phyloP scores from a whole-genome alignment of 2,888 invertebrate genomes.

The Cerastoderma edule region DNA sequence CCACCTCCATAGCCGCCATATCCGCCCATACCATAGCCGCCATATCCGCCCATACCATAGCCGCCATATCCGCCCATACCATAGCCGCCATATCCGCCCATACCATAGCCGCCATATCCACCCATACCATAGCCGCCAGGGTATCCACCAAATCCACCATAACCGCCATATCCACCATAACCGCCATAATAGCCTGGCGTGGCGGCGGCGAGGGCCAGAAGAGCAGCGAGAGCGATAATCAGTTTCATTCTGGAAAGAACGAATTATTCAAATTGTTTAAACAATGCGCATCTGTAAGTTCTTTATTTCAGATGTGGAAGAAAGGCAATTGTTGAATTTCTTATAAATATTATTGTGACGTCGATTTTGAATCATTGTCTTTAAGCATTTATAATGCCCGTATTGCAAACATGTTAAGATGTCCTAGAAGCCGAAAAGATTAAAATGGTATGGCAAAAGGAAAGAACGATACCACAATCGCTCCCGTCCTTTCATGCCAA shows the following conservation, averaged over 20 bases:
- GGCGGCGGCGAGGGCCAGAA: conserved; percentile 2
- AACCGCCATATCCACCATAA: conserved; percentile 1
- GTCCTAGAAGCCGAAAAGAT: background rate
- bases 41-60: background rate
- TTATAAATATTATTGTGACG: background rate
- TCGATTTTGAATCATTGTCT: background rate
- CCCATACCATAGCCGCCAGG: conserved; percentile 6
- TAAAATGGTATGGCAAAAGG: too few relatives aligned
- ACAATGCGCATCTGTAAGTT: too few relatives aligned
- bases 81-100: conserved; percentile 7
- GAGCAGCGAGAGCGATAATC: conserved; percentile 14
- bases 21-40: background rate
- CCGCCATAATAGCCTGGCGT: background rate
- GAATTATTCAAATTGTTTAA: background rate
- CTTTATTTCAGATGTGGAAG: too few relatives aligned
- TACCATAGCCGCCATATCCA: conserved; percentile 9
- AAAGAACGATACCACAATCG: too few relatives aligned
- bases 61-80: too few relatives aligned
- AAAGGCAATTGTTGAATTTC: background rate
- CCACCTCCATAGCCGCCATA: conserved; percentile 16
- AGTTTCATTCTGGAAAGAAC: conserved; percentile 17
- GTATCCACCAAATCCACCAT: background rate
- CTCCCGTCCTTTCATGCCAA: too few relatives aligned
- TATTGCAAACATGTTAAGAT: background rate
- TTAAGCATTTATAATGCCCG: background rate